Evolutionary conservation across 2,797 vertebrate genomes (phyloP).

Genomic region (Enteromius mattozi): DNA sequence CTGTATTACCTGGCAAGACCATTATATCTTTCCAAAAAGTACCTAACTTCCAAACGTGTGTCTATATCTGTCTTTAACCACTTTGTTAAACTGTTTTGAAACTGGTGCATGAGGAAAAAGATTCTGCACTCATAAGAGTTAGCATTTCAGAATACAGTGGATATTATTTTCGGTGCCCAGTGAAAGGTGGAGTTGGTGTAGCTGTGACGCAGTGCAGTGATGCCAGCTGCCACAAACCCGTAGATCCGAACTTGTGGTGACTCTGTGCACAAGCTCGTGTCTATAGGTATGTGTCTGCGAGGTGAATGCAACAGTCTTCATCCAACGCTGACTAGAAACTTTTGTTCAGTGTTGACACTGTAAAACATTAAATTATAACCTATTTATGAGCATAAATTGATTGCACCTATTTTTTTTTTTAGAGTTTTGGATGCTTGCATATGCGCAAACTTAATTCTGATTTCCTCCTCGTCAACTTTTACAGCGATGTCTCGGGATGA

Average conservation of each 20-base stretch:
- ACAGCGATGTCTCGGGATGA: slow-evolving; percentile 90
- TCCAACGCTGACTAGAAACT: slow-evolving; percentile 15
- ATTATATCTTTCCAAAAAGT: background rate
- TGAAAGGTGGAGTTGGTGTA: slow-evolving; percentile 40
- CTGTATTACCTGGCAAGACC: background rate
- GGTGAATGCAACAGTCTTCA: slow-evolving; percentile 75
- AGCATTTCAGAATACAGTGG: background rate
- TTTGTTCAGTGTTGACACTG: background rate
- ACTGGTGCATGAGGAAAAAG: background rate
- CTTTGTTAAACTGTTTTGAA: background rate
- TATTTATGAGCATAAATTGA: background rate
- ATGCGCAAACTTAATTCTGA: background rate
- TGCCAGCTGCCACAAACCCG: slow-evolving; percentile 96
- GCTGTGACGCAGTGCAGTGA: slow-evolving; percentile 40
- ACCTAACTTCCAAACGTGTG: background rate
- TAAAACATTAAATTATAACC: background rate
- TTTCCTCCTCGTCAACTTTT: slow-evolving; percentile 34
- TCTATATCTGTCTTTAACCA: background rate
- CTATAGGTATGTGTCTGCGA: slow-evolving; percentile 97
- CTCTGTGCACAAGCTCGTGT: slow-evolving; percentile 95
- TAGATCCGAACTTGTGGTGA: slow-evolving; percentile 99
- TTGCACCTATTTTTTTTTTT: background rate
- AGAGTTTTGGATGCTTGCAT: background rate
- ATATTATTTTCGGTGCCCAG: slow-evolving; percentile 9
- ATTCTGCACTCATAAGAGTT: background rate